Conservation (phyloP, 2,113 vertebrate genomes). For the Campylomormyrus tamandua region DNA sequence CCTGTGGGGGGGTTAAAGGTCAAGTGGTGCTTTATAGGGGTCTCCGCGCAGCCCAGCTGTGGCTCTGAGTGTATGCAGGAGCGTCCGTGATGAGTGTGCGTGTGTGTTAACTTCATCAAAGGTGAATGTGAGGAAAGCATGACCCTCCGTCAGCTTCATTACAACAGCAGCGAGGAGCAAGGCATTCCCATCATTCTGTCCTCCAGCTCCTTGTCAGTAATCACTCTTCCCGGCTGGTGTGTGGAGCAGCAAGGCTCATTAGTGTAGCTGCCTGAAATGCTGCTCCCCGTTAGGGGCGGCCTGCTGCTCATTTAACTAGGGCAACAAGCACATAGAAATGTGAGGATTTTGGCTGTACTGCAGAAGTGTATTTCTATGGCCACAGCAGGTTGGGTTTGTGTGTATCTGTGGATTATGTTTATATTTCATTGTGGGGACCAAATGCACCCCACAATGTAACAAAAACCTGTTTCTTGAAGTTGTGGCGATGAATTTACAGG, state of each 20-base stretch:
- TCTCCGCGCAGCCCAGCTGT: background rate
- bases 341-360: background rate
- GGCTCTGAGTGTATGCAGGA: background rate
- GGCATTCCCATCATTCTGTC: constrained; percentile 22
- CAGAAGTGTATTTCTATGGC: background rate
- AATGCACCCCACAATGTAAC: too few species aligned
- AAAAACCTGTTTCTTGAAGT: too few species aligned
- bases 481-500: too few species aligned
- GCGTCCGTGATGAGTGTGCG: background rate
- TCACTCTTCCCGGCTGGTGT: constrained; percentile 29
- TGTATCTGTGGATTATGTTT: background rate
- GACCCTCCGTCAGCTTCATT: background rate
- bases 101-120: background rate
- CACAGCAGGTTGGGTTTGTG: background rate
- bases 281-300: constrained; percentile 24
- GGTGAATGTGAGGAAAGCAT: background rate
- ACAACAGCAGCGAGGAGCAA: background rate
- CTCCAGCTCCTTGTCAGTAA: constrained; percentile 30
- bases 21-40: background rate
- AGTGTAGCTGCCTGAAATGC: constrained; percentile 35
- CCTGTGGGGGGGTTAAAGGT: background rate
- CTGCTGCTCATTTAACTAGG: constrained; percentile 26
- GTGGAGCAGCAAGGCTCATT: constrained; percentile 32
- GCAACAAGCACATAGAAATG: constrained; percentile 21
- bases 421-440: too few species aligned